A percentile compares a stretch with the other conserved stretches of the same genome.
Conservation (phyloP, 1,140 invertebrate species). For the Protaetia brevitarsis region DNA sequence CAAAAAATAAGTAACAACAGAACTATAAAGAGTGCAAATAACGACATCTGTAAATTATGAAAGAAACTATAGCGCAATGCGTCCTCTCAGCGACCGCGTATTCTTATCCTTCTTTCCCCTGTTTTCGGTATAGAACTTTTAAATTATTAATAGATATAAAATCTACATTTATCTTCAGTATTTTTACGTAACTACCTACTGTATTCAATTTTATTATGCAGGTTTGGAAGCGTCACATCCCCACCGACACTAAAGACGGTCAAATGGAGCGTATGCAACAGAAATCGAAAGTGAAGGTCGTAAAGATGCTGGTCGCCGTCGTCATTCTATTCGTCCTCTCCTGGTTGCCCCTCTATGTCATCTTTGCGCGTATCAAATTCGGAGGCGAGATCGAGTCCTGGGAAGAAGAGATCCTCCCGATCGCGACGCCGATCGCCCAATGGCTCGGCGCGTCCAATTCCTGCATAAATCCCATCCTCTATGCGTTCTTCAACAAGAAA, state of each 20-base stretch:
- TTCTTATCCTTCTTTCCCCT: no score
- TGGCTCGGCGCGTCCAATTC: slow-evolving; percentile 96
- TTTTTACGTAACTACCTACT: background rate
- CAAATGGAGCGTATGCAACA: slow-evolving; percentile 89
- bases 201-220: background rate
- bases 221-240: slow-evolving; percentile 79
- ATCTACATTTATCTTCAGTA: background rate
- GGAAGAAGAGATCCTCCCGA: slow-evolving; percentile 76
- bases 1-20: no score
- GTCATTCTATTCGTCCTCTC: slow-evolving; percentile 92
- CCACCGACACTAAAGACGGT: slow-evolving; percentile 85
- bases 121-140: no score
- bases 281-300: slow-evolving; percentile 89
- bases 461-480: slow-evolving; percentile 96
- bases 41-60: no score
- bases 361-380: slow-evolving; percentile 84
- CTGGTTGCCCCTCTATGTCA: slow-evolving; percentile 91
- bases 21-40: no score
- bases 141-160: no score
- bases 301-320: slow-evolving; percentile 95
- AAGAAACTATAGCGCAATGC: no score
- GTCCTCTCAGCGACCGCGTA: no score
- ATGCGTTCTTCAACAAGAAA: slow-evolving; percentile 96
- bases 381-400: slow-evolving; percentile 65
- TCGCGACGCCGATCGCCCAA: slow-evolving; percentile 87